phyloP scores from a whole-genome alignment of 2,797 vertebrate species.

The Garrulus glandarius region DNA sequence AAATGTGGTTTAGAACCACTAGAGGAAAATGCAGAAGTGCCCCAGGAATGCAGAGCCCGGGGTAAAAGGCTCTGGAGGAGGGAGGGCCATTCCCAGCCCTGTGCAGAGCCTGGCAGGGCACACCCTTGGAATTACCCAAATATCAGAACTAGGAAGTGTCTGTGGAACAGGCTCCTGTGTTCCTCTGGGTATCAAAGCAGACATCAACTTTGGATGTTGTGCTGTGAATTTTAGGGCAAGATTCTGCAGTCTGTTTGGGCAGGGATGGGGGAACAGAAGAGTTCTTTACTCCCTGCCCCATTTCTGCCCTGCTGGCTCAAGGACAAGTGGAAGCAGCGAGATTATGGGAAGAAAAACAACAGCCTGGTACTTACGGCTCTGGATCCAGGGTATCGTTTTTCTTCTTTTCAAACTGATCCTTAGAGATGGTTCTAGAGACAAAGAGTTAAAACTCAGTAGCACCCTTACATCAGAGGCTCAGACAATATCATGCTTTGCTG shows the following conservation, averaged over 20 bases:
- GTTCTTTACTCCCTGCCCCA: background rate
- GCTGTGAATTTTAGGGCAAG: background rate
- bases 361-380: constrained; percentile 89
- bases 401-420: constrained; percentile 99
- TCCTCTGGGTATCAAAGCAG: background rate
- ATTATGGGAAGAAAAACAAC: background rate
- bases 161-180: rapidly evolving
- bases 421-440: constrained; percentile 91
- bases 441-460: constrained; percentile 46
- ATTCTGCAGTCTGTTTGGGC: background rate
- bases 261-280: background rate
- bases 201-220: background rate
- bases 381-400: constrained; percentile 97
- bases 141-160: background rate
- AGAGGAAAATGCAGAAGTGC: background rate
- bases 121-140: background rate
- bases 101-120: background rate
- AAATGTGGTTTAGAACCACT: background rate
- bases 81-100: background rate
- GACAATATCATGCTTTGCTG: background rate
- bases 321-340: background rate
- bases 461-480: background rate
- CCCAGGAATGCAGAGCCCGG: rapidly evolving
- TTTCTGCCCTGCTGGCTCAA: background rate
- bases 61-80: background rate